Conservation (phyloP, 2,113 vertebrate species). For the Centropristis striata region DNA sequence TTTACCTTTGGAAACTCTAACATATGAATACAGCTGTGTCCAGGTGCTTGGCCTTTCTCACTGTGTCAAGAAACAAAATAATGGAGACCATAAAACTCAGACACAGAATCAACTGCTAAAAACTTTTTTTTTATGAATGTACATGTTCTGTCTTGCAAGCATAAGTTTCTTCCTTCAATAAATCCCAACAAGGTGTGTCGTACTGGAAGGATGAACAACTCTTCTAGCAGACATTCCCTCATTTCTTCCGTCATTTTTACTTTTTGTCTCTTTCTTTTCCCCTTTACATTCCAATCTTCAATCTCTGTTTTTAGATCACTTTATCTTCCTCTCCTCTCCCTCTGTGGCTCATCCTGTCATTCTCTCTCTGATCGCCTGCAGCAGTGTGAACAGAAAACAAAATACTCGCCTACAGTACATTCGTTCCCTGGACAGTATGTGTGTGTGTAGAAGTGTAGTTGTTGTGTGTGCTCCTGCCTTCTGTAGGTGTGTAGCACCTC, state of each 20-base stretch:
- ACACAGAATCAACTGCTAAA: neutral
- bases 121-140: too few species aligned
- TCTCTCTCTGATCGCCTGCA: slow-evolving; percentile 36
- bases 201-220: neutral
- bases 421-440: slow-evolving; percentile 11
- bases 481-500: slow-evolving; percentile 23
- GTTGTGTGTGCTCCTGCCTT: slow-evolving; percentile 32
- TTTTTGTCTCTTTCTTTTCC: neutral
- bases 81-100: neutral
- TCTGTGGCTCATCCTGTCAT: slow-evolving; percentile 21
- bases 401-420: slow-evolving; percentile 28
- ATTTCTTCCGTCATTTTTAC: neutral
- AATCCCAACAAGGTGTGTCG: neutral
- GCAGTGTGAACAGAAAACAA: slow-evolving; percentile 30
- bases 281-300: neutral
- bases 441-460: slow-evolving; percentile 6
- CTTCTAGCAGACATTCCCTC: neutral
- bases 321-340: neutral
- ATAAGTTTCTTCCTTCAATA: neutral
- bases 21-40: neutral
- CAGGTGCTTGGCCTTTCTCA: neutral
- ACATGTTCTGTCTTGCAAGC: neutral
- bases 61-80: neutral
- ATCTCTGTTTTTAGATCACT: neutral
- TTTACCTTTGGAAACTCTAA: neutral